Percentiles rank a stretch among this genome's conserved stretches.
These are phyloP conservation scores for Trogon melanurus DNA, from an alignment of 2,113 vertebrate genomes.

Conservation along the genomic window DNA sequence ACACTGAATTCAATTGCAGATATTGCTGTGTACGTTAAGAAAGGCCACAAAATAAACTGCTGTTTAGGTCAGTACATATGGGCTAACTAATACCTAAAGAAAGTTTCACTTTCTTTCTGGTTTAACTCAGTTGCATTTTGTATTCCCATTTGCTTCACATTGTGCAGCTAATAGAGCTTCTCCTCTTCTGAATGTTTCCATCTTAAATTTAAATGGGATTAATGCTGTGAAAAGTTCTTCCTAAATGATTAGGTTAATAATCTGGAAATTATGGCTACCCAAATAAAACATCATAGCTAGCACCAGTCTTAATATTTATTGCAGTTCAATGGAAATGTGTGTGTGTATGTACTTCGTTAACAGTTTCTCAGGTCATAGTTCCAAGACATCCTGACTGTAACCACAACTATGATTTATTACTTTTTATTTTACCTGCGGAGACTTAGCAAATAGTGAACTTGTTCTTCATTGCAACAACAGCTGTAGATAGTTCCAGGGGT, in stretches of 20 bases:
- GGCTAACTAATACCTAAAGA: not conserved
- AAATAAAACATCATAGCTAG: conserved; percentile 10
- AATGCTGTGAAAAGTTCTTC: conserved; percentile 70
- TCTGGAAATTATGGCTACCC: conserved; percentile 61
- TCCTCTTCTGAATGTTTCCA: conserved; percentile 51
- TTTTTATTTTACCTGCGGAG: conserved; percentile 42
- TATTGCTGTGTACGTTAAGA: not conserved
- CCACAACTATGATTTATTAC: conserved; percentile 45
- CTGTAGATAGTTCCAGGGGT: conserved; percentile 62
- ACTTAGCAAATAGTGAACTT: conserved; percentile 21
- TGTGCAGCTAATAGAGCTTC: conserved; percentile 64
- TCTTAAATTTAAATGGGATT: conserved; percentile 72
- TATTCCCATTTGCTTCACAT: conserved; percentile 62
- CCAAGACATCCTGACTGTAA: not conserved
- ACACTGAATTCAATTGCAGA: not conserved
- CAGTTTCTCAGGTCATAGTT: not conserved
- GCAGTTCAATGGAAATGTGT: not conserved
- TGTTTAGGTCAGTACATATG: not conserved
- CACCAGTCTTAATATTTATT: not conserved
- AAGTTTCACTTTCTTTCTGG: not conserved
- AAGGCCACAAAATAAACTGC: not conserved
- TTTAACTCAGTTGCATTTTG: conserved; percentile 4
- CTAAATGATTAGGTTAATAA: conserved; percentile 73
- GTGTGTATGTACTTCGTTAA: not conserved
- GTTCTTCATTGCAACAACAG: conserved; percentile 53